Conservation (phyloP, 2,113 vertebrate genomes). For the Sceloporus undulatus region DNA sequence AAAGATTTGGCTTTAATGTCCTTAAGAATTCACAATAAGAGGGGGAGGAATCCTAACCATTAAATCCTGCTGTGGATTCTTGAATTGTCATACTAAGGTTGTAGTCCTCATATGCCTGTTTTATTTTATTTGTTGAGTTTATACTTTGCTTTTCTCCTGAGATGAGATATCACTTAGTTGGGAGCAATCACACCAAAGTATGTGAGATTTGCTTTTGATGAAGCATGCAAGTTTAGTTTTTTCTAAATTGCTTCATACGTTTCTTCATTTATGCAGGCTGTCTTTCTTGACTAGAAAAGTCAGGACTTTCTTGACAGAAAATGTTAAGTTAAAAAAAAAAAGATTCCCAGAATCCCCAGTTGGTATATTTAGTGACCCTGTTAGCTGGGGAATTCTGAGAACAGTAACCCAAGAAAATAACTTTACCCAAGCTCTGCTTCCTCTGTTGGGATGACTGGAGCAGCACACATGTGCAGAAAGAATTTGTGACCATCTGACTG, state of each 20-base stretch:
- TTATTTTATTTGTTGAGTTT: not conserved
- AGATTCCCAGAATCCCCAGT: too few species aligned
- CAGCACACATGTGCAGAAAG: not conserved
- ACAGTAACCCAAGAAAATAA: not conserved
- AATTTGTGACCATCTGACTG: not conserved
- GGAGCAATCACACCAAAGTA: not conserved
- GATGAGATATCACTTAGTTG: not conserved
- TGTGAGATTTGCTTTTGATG: not conserved
- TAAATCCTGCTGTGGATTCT: not conserved
- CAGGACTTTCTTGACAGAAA: too few species aligned
- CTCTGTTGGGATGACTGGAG: not conserved
- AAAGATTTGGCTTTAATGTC: slow-evolving; percentile 7
- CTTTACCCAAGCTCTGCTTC: not conserved
- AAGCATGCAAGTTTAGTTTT: not conserved
- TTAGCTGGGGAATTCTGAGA: too few species aligned
- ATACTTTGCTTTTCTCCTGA: too few species aligned
- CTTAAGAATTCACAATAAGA: not conserved
- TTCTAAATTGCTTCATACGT: slow-evolving; percentile 2
- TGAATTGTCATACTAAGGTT: not conserved
- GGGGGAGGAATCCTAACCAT: not conserved
- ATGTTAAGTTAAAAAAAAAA: too few species aligned
- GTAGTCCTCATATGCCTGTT: not conserved
- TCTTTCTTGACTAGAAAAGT: not conserved
- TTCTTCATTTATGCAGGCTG: not conserved
- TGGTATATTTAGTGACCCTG: too few species aligned